phyloP scores from a whole-genome alignment of 2,113 vertebrate species.

The Grus americana region DNA sequence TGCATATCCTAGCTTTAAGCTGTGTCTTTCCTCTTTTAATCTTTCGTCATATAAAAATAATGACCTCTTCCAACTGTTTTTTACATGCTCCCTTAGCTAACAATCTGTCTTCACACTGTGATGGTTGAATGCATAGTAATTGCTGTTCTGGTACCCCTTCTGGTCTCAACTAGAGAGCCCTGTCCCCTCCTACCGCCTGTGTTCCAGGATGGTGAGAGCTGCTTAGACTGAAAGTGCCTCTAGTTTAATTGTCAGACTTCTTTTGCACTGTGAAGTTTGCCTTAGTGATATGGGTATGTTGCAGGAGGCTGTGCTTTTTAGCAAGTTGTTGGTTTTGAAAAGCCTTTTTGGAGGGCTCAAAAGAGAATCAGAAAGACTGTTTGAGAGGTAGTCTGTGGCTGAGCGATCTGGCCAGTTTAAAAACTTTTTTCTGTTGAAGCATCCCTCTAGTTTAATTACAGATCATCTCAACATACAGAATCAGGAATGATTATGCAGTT shows the following conservation, averaged over 20 bases:
- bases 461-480: background rate
- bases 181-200: background rate
- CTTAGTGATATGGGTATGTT: accelerated
- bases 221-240: accelerated
- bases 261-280: accelerated
- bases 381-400: background rate
- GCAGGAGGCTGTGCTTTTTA: background rate
- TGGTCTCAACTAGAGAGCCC: background rate
- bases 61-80: background rate
- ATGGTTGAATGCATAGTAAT: accelerated
- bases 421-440: background rate
- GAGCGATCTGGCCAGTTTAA: background rate
- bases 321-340: background rate
- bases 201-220: background rate
- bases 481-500: background rate
- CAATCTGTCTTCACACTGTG: accelerated
- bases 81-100: background rate
- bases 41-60: accelerated
- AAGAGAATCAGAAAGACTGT: background rate
- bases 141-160: background rate
- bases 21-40: background rate
- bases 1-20: background rate
- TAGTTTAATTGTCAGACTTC: background rate
- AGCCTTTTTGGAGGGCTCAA: background rate
- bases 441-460: background rate